A percentile compares a stretch with the other conserved stretches of the same genome.
Conservation (phyloP, 2,888 invertebrate genomes). For the Idaea dimidiata region DNA sequence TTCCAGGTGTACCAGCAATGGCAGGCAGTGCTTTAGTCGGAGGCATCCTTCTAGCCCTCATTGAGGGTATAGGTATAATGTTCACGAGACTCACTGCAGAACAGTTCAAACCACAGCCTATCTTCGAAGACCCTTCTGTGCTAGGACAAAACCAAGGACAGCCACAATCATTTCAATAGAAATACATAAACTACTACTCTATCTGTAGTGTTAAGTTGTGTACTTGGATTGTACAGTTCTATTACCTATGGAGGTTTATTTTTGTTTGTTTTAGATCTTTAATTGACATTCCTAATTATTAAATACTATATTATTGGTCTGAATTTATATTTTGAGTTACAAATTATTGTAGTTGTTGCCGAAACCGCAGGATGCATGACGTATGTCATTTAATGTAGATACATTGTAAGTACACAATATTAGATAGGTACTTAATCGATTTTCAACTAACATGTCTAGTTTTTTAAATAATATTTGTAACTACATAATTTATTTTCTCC, state of each 20-base stretch:
- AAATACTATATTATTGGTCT: constrained; percentile 9
- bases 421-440: too few species aligned
- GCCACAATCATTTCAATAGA: constrained; percentile 59
- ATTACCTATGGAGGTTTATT: background rate
- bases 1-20: constrained; percentile 88
- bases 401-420: too few species aligned
- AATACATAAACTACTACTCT: constrained; percentile 27
- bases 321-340: background rate
- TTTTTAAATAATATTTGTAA: too few species aligned
- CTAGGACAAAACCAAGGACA: constrained; percentile 80
- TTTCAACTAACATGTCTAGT: too few species aligned
- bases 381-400: too few species aligned
- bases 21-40: constrained; percentile 98
- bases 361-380: too few species aligned
- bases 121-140: constrained; percentile 88
- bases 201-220: constrained; percentile 36
- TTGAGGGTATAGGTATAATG: constrained; percentile 98
- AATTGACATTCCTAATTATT: constrained; percentile 4
- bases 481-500: too few species aligned
- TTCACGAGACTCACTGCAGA: constrained; percentile 95
- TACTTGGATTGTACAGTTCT: constrained; percentile 8
- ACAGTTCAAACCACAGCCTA: constrained; percentile 93
- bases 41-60: constrained; percentile 95
- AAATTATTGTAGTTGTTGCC: background rate
- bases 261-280: background rate